Percentiles rank a stretch among this genome's conserved stretches.
Conservation (phyloP, 2,888 invertebrate species). For the Diarsia dahlii region DNA sequence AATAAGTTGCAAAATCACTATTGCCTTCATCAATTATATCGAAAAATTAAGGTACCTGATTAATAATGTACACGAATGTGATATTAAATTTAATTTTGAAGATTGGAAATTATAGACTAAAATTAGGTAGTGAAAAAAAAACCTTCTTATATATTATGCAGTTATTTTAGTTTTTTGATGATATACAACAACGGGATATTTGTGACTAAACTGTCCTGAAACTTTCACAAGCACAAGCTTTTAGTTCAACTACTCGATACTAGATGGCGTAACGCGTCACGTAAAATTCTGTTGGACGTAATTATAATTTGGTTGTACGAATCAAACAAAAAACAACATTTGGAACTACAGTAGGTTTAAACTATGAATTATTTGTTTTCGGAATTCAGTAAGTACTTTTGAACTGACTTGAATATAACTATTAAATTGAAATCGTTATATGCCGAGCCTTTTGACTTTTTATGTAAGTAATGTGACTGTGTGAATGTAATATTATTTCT, state of each 20-base stretch:
- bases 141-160: too few relatives aligned
- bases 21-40: not conserved
- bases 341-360: not conserved
- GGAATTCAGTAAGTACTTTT: not conserved
- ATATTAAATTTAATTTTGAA: not conserved
- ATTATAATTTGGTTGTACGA: not conserved
- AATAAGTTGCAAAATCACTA: not conserved
- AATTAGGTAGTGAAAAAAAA: too few relatives aligned
- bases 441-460: too few relatives aligned
- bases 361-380: not conserved
- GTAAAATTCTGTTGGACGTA: not conserved
- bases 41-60: not conserved
- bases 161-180: not conserved
- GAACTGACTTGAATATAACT: not conserved
- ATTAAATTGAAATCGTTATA: too few relatives aligned
- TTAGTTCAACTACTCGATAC: slow-evolving; percentile 74
- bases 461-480: too few relatives aligned
- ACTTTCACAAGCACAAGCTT: slow-evolving; percentile 16
- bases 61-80: not conserved
- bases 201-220: not conserved
- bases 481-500: too few relatives aligned
- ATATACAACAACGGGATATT: not conserved
- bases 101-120: too few relatives aligned
- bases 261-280: slow-evolving; percentile 76
- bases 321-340: not conserved